Evolutionary conservation across 2,888 invertebrate genomes (phyloP).

Genomic region (Papilio protenor): DNA sequence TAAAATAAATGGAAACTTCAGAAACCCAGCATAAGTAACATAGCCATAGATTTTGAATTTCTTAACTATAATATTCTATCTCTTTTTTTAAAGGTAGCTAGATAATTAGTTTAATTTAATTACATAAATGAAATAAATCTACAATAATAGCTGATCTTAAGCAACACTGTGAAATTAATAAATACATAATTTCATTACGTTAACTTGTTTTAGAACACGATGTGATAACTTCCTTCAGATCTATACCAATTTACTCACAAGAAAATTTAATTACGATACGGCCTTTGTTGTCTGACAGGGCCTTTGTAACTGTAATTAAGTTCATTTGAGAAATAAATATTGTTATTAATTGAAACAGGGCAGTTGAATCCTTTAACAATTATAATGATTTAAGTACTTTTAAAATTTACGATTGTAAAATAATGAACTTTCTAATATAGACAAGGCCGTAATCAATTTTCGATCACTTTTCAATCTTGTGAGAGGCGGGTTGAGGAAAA

Average conservation of each 20-base stretch:
- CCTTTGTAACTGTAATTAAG: constrained; percentile 10
- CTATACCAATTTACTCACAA: constrained; percentile 21
- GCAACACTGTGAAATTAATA: neutral
- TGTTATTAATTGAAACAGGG: neutral
- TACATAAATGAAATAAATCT: neutral
- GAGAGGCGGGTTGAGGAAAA: constrained; percentile 34
- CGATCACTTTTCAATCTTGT: constrained; percentile 25
- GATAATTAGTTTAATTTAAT: too few relatives aligned
- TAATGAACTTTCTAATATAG: neutral
- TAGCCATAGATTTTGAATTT: too few relatives aligned
- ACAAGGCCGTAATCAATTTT: neutral
- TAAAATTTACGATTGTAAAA: neutral
- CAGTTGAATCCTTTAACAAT: neutral
- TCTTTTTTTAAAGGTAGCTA: too few relatives aligned
- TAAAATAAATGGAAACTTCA: too few relatives aligned
- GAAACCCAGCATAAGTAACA: too few relatives aligned
- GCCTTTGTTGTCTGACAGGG: constrained; percentile 1
- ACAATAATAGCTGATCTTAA: neutral
- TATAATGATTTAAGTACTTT: neutral
- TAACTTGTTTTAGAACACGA: neutral
- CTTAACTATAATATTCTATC: too few relatives aligned
- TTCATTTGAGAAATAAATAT: neutral
- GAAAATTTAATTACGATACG: constrained; percentile 17
- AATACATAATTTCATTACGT: neutral
- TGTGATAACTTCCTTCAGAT: neutral